phyloP scores from a whole-genome alignment of 2,888 invertebrate genomes.

The Julus scandinavius region DNA sequence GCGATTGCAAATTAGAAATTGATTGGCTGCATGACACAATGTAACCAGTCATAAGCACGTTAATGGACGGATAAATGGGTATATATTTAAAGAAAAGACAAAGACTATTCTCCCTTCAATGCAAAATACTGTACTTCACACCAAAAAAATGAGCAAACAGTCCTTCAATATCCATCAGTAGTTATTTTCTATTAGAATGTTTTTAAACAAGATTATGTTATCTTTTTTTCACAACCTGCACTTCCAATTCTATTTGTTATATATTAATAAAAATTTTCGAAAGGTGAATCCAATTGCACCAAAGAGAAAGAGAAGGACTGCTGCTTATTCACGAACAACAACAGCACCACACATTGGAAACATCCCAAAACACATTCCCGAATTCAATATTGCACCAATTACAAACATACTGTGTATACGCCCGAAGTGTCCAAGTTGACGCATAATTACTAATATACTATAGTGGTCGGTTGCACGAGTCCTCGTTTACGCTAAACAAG shows the following conservation, averaged over 20 bases:
- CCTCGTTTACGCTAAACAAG: neutral
- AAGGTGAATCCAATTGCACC: too few species aligned
- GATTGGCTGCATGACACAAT: neutral
- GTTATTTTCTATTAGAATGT: too few species aligned
- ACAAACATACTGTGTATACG: slow-evolving; percentile 18
- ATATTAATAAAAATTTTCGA: too few species aligned
- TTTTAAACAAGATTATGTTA: too few species aligned
- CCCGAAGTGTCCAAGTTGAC: neutral
- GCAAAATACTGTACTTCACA: neutral
- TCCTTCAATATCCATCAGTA: neutral
- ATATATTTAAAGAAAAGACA: neutral
- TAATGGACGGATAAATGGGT: neutral
- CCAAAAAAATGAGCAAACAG: neutral
- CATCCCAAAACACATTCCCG: slow-evolving; percentile 3
- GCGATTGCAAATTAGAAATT: neutral
- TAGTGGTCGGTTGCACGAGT: neutral
- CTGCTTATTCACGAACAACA: neutral
- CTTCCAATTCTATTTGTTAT: too few species aligned
- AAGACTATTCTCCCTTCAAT: neutral
- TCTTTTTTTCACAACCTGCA: too few species aligned
- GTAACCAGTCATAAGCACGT: neutral
- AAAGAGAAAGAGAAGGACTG: neutral
- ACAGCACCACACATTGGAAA: neutral
- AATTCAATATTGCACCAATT: slow-evolving; percentile 2
- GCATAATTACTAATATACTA: neutral